Evolutionary conservation across 2,113 vertebrate genomes (phyloP), one percentile per base, ranked within the genome.

Genomic region (Panthera uncia): DNA sequence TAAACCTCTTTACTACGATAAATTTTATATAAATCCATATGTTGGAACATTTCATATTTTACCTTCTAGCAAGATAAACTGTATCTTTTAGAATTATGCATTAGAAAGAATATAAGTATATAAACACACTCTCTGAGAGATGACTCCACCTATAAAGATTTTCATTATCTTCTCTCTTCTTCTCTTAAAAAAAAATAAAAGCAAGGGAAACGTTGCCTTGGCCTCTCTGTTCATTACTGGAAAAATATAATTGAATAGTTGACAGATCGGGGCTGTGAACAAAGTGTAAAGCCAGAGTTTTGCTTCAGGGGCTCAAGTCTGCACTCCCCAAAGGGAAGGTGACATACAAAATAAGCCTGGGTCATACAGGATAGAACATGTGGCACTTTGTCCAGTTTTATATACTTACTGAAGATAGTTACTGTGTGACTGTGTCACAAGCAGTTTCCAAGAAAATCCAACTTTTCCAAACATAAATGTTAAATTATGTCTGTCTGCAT

Each of bases 11-110:
- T 61, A 31, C 13, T 73, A 80, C 4, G 73, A 66, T 52, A 5
- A 89, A 50, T 50, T 81, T 71, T 48, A 92, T 31, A 88, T 74
- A 79, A 95, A 80, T 91, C 14, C 52, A 83, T 80, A 89, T n/a
- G 7, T 55, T 82, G 41, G 71, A 78, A n/a, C 33, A 87, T 69
- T 69, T 93, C 57, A 84, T 36, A 89, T 19, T 94, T 73, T 41
- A 91, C 31, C 29, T 97, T 88, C 76, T 88, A 66, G 11, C n/a
- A 82, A 63, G 52, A 82, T 68, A 93, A 52, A 55, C 18, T 68
- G 7, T 66, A 45, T 23, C 23, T 41, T 90, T 89, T 61, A 41
- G 4, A 87, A 83, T 19, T 79, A 57, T 21, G 3, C 10, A 63
- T 41, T 52, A 74, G 38, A 95, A 83, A 90, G 4, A 48, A 68